A percentile compares a stretch with the other conserved stretches of the same genome.
Evolutionary conservation across 1,140 invertebrate species (phyloP).

Genomic region (Tribolium castaneum): DNA sequence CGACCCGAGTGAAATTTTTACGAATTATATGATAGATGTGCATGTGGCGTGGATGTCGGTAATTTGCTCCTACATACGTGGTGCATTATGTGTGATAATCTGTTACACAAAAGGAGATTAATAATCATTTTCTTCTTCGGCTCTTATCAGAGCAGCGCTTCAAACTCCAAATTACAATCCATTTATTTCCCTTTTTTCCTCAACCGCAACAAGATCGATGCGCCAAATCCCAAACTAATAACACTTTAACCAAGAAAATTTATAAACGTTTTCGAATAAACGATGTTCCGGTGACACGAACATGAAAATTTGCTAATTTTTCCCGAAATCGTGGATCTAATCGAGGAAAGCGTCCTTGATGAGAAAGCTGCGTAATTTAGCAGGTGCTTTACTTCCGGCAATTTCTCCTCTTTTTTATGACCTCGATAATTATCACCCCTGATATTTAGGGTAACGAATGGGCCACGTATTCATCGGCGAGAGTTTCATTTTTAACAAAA

Average conservation of each 20-base stretch:
- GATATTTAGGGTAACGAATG: slow-evolving; percentile 1
- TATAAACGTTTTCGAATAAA: slow-evolving; percentile 3
- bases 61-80: slow-evolving; percentile 28
- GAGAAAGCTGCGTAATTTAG: slow-evolving; percentile 1
- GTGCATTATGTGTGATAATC: slow-evolving; percentile 34
- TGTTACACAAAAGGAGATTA: slow-evolving; percentile 28
- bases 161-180: slow-evolving; percentile 14
- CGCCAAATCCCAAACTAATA: slow-evolving; percentile 14
- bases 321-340: neutral
- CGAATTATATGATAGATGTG: slow-evolving; percentile 26
- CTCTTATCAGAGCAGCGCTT: slow-evolving; percentile 5
- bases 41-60: slow-evolving; percentile 14
- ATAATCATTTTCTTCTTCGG: slow-evolving; percentile 16
- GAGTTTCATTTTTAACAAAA: neutral
- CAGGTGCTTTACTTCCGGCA: slow-evolving; percentile 7
- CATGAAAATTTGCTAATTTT: neutral
- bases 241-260: slow-evolving; percentile 9
- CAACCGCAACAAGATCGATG: neutral
- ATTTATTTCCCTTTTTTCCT: slow-evolving; percentile 28
- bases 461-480: neutral
- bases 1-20: slow-evolving; percentile 3
- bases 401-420: slow-evolving; percentile 20
- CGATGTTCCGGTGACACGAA: neutral
- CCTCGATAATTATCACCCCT: slow-evolving; percentile 1
- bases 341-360: neutral